These are phyloP conservation scores for Mactra quadrangularis DNA, from an alignment of 1,140 invertebrate species.

Conservation along the genomic window DNA sequence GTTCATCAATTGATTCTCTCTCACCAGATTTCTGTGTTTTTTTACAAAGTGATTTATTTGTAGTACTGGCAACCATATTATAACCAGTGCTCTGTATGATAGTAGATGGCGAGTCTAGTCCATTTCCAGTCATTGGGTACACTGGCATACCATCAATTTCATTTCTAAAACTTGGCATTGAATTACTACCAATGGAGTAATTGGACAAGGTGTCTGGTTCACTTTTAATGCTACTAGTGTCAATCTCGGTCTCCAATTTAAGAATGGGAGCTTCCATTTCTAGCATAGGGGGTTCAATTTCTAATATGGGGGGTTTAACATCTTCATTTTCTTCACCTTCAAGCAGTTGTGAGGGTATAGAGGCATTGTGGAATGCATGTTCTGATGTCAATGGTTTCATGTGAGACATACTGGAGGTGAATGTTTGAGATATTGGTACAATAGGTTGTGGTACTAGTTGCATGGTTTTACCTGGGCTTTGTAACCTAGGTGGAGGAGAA, in stretches of 20 bases:
- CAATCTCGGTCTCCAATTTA: conserved; percentile 39
- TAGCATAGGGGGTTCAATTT: conserved; percentile 50
- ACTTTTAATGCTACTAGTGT: conserved; percentile 43
- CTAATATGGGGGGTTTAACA: conserved; percentile 42
- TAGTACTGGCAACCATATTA: conserved; percentile 63
- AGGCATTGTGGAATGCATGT: conserved; percentile 10
- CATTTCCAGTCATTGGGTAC: conserved; percentile 60
- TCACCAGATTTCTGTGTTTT: conserved; percentile 34
- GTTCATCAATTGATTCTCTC: too few relatives aligned
- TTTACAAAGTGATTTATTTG: background rate
- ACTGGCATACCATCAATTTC: conserved; percentile 43
- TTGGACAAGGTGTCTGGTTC: conserved; percentile 59
- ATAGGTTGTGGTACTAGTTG: conserved; percentile 75
- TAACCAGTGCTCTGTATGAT: conserved; percentile 68
- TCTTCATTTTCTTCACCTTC: conserved; percentile 51
- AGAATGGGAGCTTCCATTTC: conserved; percentile 58
- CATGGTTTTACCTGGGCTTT: conserved; percentile 62
- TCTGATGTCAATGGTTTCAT: conserved; percentile 33
- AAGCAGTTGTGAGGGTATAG: conserved; percentile 36
- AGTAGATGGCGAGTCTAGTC: conserved; percentile 56
- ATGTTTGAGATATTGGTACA: conserved; percentile 68
- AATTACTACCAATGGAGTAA: conserved; percentile 32
- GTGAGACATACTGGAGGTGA: conserved; percentile 33
- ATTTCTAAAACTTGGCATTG: background rate
- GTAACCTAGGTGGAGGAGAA: conserved; percentile 37